phyloP scores from a whole-genome alignment of 2,113 vertebrate species.

The Aythya baeri region DNA sequence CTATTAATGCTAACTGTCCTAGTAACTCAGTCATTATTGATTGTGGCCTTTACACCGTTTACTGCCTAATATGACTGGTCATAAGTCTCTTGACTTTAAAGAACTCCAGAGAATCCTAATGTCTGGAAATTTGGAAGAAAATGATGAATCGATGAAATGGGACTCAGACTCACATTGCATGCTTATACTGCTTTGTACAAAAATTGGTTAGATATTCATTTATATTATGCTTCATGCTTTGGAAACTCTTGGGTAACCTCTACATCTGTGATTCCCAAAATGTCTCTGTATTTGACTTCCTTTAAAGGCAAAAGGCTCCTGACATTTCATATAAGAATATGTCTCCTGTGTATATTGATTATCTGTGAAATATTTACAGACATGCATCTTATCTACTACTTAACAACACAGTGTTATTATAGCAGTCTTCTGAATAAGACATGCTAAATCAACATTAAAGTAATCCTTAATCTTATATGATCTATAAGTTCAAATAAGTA shows the following conservation, averaged over 20 bases:
- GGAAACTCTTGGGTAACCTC: not conserved
- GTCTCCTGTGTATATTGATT: not conserved
- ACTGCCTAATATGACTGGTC: not conserved
- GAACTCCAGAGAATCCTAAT: not conserved
- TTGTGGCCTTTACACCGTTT: not conserved
- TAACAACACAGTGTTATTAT: not conserved
- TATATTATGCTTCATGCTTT: not conserved
- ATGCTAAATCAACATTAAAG: not conserved
- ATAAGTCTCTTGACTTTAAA: not conserved
- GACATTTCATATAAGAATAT: not conserved
- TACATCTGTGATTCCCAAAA: rapidly evolving
- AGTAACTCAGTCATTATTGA: not conserved
- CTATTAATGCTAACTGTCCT: not conserved
- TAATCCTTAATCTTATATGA: not conserved
- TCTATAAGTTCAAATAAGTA: not conserved
- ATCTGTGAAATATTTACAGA: not conserved
- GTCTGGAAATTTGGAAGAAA: not conserved
- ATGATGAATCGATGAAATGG: not conserved
- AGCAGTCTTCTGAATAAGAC: not conserved
- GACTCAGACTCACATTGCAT: not conserved
- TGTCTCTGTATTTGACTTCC: not conserved
- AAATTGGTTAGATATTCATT: not conserved
- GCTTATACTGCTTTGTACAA: not conserved
- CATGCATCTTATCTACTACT: not conserved
- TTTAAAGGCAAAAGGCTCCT: not conserved